Conservation (phyloP, 2,888 invertebrate genomes). For the Cephus rjabovi region DNA sequence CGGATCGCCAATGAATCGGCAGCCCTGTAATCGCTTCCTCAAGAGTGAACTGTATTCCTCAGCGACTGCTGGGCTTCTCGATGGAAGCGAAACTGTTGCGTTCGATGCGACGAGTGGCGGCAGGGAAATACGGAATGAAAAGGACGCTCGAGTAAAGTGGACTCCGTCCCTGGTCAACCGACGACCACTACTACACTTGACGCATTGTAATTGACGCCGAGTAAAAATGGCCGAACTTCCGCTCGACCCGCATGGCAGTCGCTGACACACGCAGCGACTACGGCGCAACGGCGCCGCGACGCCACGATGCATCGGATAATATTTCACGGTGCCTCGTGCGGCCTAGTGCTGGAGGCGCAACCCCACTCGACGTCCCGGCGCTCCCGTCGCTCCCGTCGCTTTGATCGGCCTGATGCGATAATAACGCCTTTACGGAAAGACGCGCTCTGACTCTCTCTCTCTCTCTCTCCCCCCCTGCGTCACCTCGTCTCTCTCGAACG, state of each 20-base stretch:
- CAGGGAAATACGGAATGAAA: not conserved
- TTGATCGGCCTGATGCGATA: too few relatives aligned
- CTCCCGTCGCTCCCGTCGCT: too few relatives aligned
- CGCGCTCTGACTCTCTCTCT: not conserved
- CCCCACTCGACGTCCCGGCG: too few relatives aligned
- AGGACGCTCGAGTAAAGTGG: not conserved
- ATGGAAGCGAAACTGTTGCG: too few relatives aligned
- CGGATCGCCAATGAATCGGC: not conserved
- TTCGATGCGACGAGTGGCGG: too few relatives aligned
- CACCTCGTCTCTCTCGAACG: too few relatives aligned
- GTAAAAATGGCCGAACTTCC: conserved; percentile 20
- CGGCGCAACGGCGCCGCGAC: not conserved
- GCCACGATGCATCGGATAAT: not conserved
- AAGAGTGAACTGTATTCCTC: not conserved
- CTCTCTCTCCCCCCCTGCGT: too few relatives aligned
- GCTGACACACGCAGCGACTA: not conserved
- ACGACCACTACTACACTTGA: not conserved
- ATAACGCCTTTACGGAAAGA: not conserved
- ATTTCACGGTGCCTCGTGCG: not conserved
- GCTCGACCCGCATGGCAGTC: conserved; percentile 8
- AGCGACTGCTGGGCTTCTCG: too few relatives aligned
- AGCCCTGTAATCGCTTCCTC: not conserved
- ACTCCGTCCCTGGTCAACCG: too few relatives aligned
- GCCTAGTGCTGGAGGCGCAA: not conserved
- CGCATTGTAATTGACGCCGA: conserved; percentile 14